These are phyloP conservation scores for Zosterops pallidus DNA, from an alignment of 2,113 vertebrate genomes.

Conservation along the genomic window DNA sequence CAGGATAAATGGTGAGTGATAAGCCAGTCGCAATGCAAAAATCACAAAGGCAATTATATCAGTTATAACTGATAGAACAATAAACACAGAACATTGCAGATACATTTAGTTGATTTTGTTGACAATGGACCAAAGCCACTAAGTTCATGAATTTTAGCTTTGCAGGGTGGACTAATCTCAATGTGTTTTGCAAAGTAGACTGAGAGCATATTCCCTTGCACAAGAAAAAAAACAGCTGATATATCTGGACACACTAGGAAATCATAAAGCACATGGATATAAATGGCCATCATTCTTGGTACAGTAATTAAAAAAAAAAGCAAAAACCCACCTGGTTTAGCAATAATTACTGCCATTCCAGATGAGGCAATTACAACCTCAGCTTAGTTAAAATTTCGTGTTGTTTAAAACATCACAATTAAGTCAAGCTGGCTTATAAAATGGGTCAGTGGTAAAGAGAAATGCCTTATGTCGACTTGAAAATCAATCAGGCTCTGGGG, in stretches of 20 bases:
- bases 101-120: background rate
- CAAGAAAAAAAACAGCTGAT: background rate
- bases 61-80: background rate
- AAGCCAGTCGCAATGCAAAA: background rate
- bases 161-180: background rate
- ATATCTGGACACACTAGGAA: background rate
- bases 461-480: background rate
- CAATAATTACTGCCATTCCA: background rate
- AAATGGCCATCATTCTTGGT: background rate
- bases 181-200: background rate
- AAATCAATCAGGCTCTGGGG: background rate
- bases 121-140: background rate
- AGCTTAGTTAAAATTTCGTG: background rate
- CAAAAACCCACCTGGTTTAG: accelerated
- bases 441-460: background rate
- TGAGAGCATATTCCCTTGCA: background rate
- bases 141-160: background rate
- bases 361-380: background rate
- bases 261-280: background rate
- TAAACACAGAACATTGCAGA: background rate
- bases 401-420: background rate
- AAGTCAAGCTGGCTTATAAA: background rate
- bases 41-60: background rate
- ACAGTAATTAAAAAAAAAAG: background rate
- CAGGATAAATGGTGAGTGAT: background rate